Conservation (phyloP, 1,140 invertebrate species). For the Himalopsyche phryganea region DNA sequence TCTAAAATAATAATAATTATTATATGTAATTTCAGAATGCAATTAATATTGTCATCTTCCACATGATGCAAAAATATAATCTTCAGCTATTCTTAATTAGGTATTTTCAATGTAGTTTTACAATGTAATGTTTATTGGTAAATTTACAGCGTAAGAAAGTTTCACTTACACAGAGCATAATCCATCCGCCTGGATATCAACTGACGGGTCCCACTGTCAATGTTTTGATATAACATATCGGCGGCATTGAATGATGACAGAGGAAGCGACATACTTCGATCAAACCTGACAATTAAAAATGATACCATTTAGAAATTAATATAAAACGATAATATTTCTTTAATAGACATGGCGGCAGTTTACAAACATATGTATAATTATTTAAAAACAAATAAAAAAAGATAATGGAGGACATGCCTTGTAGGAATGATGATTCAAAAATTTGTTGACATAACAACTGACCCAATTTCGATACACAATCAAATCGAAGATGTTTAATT, state of each 20-base stretch:
- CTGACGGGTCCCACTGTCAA: constrained; percentile 42
- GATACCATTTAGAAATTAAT: no score
- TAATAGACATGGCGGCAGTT: no score
- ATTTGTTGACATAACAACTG: no score
- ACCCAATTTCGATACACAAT: no score
- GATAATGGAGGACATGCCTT: no score
- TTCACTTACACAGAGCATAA: constrained; percentile 65
- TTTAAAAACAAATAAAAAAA: neutral
- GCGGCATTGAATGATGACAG: constrained; percentile 48
- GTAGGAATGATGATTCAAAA: no score
- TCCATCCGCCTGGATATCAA: constrained; percentile 57
- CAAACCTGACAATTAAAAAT: constrained; percentile 51
- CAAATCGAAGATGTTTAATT: no score
- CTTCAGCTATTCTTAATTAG: constrained; percentile 19
- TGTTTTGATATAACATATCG: constrained; percentile 51
- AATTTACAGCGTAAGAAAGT: no score
- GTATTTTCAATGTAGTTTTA: neutral
- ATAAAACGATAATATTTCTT: no score
- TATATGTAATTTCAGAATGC: constrained; percentile 19
- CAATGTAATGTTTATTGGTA: no score
- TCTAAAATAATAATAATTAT: constrained; percentile 28
- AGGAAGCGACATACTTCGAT: constrained; percentile 66
- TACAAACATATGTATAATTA: constrained; percentile 9
- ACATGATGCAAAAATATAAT: constrained; percentile 35
- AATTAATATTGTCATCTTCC: constrained; percentile 26